Base-by-base conservation (phyloP, 2,113 vertebrate species). In the Halcyon senegalensis region DNA sequence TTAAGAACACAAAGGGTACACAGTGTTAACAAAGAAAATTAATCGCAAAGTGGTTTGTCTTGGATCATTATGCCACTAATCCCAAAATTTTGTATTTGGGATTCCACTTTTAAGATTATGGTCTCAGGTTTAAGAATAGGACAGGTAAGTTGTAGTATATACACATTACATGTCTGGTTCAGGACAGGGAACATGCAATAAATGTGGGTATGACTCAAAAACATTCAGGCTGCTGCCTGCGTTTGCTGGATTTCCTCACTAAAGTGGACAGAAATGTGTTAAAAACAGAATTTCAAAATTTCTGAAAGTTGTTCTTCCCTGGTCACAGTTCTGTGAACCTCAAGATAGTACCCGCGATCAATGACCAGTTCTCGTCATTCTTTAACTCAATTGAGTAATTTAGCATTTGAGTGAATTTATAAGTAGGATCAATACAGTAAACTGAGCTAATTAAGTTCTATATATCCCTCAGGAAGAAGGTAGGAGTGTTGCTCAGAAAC, bases 401-500 rank as follows among this genome's bases (percentile, higher is more conserved):
- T 27, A 73, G 28, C 53, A 73, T 74, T 86, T 73, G 7, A 84
- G 0, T 60, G 64, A 81, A 84, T 62, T 87, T 37, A 0, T 93
- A 91, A 89, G 48, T 33, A 84, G 62, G 35, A 92, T 58, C 60
- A 69, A 93, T 84, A 76, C 10, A 44, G 28, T 82, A 88, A 90
- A 84, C 21, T 69, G 39, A 90, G 64, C 59, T 83, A 75, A 93
- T 92, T 53, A 88, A 94, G 48, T 84, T 68, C 50, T 63, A 28
- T 46, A 63, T 55, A 83, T 13, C 31, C 39, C 48, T 60, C 67
- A 80, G 13, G 51, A 93, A 78, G 68, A 72, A 84, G 51, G 95
- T 96, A 96, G 88, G 92, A 96, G 92, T 78, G 91, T 95, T 96
- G 96, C 96, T 95, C 90, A 93, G 94, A 92, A 96, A 97, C 88